A percentile compares a stretch with the other conserved stretches of the same genome.
Conservation (phyloP, 53 echinoderm and acorn worm genomes). For the Actinopyga echinites region DNA sequence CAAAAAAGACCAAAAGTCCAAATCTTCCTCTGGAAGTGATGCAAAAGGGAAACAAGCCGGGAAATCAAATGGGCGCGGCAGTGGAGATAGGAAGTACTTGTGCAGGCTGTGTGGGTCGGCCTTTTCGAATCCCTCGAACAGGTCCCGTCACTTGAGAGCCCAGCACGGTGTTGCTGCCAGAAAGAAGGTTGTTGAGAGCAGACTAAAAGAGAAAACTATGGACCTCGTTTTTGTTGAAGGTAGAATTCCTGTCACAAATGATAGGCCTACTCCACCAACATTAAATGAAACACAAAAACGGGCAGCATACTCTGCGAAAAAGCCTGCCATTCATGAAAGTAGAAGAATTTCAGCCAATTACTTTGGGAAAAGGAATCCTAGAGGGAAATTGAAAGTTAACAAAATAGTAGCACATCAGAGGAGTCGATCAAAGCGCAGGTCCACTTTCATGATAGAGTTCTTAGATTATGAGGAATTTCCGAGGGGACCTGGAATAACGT, state of each 20-base stretch:
- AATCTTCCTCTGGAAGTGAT: no score
- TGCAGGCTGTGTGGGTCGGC: conserved; percentile 16
- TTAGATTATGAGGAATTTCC: conserved; percentile 21
- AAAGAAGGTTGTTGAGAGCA: conserved; percentile 25
- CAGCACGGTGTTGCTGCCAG: conserved; percentile 5
- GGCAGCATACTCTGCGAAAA: not conserved
- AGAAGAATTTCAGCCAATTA: not conserved
- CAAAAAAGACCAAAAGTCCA: not conserved
- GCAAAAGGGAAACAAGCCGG: not conserved
- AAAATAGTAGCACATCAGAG: conserved; percentile 32
- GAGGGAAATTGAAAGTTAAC: conserved; percentile 35
- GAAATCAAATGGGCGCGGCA: not conserved
- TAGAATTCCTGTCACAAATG: no score
- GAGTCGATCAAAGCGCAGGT: conserved; percentile 1
- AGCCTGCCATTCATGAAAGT: not conserved
- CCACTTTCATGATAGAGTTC: not conserved
- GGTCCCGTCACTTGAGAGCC: conserved; percentile 32
- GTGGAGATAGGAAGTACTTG: not conserved
- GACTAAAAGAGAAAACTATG: not conserved
- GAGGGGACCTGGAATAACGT: conserved; percentile 28
- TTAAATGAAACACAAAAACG: not conserved
- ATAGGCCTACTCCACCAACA: no score
- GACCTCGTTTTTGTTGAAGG: no score
- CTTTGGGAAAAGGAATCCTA: conserved; percentile 38
- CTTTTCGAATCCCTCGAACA: conserved; percentile 30